Percentiles rank a stretch among this genome's conserved stretches.
These are phyloP conservation scores for Drosophila greeni DNA, from an alignment of 2,888 invertebrate genomes.

Conservation along the genomic window DNA sequence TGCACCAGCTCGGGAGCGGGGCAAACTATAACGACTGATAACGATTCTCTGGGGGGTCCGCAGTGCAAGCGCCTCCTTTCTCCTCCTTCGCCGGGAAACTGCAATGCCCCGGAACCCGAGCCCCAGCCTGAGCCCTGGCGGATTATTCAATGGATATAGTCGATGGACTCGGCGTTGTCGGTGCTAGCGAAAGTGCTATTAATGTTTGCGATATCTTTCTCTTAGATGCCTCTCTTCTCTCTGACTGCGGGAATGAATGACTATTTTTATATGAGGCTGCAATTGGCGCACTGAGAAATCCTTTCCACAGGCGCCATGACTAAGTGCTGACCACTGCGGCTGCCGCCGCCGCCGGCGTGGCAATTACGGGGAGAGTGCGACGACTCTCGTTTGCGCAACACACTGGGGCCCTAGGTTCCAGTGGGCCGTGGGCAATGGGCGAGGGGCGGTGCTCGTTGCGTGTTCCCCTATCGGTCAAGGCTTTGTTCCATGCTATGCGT, in stretches of 20 bases:
- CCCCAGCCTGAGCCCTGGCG: conserved; percentile 19
- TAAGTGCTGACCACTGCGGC: conserved; percentile 19
- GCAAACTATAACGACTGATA: conserved; percentile 26
- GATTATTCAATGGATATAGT: conserved; percentile 60
- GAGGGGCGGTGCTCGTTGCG: conserved; percentile 17
- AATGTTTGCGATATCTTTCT: conserved; percentile 35
- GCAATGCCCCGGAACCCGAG: conserved; percentile 8
- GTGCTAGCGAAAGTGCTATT: conserved; percentile 62
- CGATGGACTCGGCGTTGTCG: conserved; percentile 14
- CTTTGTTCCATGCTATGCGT: conserved; percentile 56
- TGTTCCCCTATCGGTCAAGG: conserved; percentile 65
- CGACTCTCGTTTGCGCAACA: conserved; percentile 63
- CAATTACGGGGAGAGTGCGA: conserved; percentile 2
- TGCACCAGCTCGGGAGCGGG: neutral
- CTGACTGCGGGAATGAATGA: conserved; percentile 42
- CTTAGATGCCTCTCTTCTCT: neutral
- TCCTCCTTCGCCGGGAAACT: conserved; percentile 27
- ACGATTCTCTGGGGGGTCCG: conserved; percentile 24
- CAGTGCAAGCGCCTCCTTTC: neutral
- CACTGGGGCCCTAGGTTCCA: conserved; percentile 12
- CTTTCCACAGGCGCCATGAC: conserved; percentile 24
- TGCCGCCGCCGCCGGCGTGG: conserved; percentile 9
- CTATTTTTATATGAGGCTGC: conserved; percentile 41
- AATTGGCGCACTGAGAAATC: conserved; percentile 24
- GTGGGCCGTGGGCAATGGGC: neutral